These are phyloP conservation scores for Pemphredon lugubris DNA, from an alignment of 2,888 invertebrate species.

Conservation along the genomic window DNA sequence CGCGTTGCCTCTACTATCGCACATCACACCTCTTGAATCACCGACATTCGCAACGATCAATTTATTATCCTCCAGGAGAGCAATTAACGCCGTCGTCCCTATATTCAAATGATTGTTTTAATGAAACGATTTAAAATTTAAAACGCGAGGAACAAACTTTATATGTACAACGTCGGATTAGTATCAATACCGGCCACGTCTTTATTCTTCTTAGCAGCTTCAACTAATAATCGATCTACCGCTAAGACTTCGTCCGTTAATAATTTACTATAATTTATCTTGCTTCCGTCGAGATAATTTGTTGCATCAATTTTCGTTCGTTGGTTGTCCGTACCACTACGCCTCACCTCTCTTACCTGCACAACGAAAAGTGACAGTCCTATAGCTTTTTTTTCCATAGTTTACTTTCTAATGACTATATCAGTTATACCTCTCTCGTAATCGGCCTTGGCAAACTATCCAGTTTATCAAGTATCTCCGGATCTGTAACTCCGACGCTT, in stretches of 20 bases:
- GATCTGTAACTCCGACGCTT: conserved; percentile 85
- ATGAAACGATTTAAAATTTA: conserved; percentile 7
- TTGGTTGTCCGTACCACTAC: conserved; percentile 63
- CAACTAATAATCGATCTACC: conserved; percentile 91
- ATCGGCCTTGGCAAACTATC: conserved; percentile 83
- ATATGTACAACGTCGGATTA: too few relatives aligned
- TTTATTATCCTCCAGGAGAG: conserved; percentile 90
- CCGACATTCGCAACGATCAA: conserved; percentile 97
- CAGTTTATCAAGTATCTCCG: conserved; percentile 85
- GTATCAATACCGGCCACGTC: conserved; percentile 83
- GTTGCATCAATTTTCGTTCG: conserved; percentile 76
- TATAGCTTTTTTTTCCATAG: background rate
- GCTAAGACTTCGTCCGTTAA: conserved; percentile 93
- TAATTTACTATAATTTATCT: conserved; percentile 90
- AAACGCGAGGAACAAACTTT: too few relatives aligned
- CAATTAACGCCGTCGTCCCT: conserved; percentile 96
- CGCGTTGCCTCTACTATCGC: conserved; percentile 93
- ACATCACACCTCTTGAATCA: conserved; percentile 97
- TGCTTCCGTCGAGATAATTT: conserved; percentile 88
- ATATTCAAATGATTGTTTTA: conserved; percentile 68
- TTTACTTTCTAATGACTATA: background rate
- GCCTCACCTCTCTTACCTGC: too few relatives aligned
- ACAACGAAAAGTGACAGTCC: conserved; percentile 17
- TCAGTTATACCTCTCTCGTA: conserved; percentile 74
- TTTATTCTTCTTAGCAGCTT: conserved; percentile 89